phyloP scores from a whole-genome alignment of 2,113 vertebrate species.

The Oceanites oceanicus region DNA sequence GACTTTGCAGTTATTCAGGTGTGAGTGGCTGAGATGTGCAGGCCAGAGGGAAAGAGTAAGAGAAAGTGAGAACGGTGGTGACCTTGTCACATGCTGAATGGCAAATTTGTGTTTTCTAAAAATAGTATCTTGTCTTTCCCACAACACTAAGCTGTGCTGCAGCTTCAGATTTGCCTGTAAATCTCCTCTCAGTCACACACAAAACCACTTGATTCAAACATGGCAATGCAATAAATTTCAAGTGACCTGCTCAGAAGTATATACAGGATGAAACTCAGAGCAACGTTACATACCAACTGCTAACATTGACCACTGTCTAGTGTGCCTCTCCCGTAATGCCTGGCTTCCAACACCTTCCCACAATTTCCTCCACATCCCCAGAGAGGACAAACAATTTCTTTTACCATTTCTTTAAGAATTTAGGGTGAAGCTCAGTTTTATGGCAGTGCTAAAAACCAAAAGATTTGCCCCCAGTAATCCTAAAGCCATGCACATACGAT shows the following conservation, averaged over 20 bases:
- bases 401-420: background rate
- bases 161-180: background rate
- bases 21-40: background rate
- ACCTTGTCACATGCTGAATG: background rate
- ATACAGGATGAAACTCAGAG: background rate
- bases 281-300: background rate
- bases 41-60: background rate
- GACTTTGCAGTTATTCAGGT: background rate
- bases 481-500: fast-evolving
- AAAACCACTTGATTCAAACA: background rate
- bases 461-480: background rate
- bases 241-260: background rate
- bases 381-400: background rate
- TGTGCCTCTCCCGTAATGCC: background rate
- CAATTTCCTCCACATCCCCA: background rate
- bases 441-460: background rate
- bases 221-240: background rate
- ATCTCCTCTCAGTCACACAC: background rate
- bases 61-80: background rate
- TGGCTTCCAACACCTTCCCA: background rate
- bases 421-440: background rate
- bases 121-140: background rate
- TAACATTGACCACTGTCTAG: background rate
- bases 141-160: background rate
- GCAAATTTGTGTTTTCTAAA: background rate